Percentiles rank a stretch among this genome's conserved stretches.
These are phyloP conservation scores for Dasysyrphus tricinctus DNA, from an alignment of 2,888 invertebrate genomes.

Conservation along the genomic window DNA sequence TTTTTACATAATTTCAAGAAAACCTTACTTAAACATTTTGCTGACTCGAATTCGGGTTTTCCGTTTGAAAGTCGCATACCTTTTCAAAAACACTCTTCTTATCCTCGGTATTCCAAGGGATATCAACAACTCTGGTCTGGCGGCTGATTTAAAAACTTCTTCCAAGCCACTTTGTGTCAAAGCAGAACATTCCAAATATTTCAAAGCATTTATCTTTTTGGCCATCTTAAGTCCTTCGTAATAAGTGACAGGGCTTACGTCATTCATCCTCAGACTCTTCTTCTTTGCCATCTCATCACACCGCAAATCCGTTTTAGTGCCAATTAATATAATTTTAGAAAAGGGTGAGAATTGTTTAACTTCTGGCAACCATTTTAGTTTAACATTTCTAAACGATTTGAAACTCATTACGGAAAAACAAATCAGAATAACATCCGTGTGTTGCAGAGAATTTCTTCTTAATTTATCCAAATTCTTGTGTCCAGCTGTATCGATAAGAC, in stretches of 20 bases:
- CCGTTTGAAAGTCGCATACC: too few relatives aligned
- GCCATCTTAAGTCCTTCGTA: not conserved
- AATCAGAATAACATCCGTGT: conserved; percentile 82
- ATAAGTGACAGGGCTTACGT: not conserved
- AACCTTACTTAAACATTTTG: too few relatives aligned
- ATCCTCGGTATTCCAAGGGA: too few relatives aligned
- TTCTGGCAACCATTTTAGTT: not conserved
- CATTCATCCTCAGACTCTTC: not conserved
- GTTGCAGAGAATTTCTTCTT: conserved; percentile 78
- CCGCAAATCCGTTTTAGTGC: not conserved
- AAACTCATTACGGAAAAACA: conserved; percentile 81
- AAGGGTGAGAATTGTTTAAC: not conserved
- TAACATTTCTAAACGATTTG: not conserved
- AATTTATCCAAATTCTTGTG: conserved; percentile 78
- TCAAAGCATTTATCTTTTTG: not conserved
- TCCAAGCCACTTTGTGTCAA: not conserved
- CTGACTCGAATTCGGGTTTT: too few relatives aligned
- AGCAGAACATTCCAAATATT: conserved; percentile 4
- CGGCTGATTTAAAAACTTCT: not conserved
- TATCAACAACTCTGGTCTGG: too few relatives aligned
- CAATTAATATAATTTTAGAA: not conserved
- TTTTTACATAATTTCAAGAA: too few relatives aligned
- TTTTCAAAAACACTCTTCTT: too few relatives aligned
- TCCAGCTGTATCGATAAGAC: conserved; percentile 82
- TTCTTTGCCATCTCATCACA: not conserved